These are phyloP conservation scores for Lithophane leautieri DNA, from an alignment of 2,888 invertebrate genomes.

Conservation along the genomic window DNA sequence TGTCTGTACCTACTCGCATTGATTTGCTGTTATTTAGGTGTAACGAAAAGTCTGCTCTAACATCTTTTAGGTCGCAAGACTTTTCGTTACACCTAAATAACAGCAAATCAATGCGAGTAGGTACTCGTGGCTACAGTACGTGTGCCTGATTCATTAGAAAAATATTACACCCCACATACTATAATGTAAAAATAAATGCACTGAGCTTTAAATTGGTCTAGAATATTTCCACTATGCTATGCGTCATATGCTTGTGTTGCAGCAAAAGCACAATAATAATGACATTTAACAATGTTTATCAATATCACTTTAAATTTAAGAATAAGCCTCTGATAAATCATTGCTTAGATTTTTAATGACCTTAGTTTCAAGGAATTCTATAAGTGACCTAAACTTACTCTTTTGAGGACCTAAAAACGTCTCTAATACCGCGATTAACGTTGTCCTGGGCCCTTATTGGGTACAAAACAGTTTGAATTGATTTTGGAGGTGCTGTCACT, in stretches of 20 bases:
- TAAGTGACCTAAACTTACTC: background rate
- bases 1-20: no score
- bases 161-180: conserved; percentile 13
- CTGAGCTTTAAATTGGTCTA: conserved; percentile 29
- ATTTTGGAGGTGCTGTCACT: background rate
- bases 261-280: conserved; percentile 2
- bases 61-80: no score
- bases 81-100: conserved; percentile 30
- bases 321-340: background rate
- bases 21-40: no score
- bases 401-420: background rate
- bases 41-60: no score
- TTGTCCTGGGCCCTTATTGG: background rate
- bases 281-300: conserved; percentile 4
- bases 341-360: background rate
- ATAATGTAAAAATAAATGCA: conserved; percentile 20
- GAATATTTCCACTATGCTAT: conserved; percentile 8
- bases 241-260: background rate
- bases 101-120: conserved; percentile 13
- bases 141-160: conserved; percentile 39
- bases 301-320: conserved; percentile 1
- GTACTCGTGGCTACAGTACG: background rate
- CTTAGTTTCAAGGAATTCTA: background rate
- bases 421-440: background rate
- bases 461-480: background rate